A percentile compares a stretch with the other conserved stretches of the same genome.
phyloP scores from a whole-genome alignment of 2,888 invertebrate species.

The Anoncus sp. region DNA sequence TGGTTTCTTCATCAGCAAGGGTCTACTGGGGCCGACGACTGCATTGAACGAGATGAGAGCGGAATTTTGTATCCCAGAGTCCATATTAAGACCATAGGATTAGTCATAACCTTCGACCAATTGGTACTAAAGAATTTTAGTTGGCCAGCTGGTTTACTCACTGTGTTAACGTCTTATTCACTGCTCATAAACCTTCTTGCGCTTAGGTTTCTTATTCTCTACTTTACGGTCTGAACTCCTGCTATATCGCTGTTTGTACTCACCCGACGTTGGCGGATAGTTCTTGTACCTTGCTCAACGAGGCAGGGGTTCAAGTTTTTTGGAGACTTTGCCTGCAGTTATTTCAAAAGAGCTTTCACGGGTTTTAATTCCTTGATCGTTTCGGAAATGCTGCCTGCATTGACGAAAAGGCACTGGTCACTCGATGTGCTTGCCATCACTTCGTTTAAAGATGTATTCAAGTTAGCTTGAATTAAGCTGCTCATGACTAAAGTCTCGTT shows the following conservation, averaged over 20 bases:
- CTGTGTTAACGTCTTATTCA: neutral
- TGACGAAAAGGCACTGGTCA: constrained; percentile 50
- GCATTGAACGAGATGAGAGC: constrained; percentile 8
- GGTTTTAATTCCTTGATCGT: constrained; percentile 40
- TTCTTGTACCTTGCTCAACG: constrained; percentile 16
- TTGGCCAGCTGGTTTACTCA: constrained; percentile 54
- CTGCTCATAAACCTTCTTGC: neutral
- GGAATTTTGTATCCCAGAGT: constrained; percentile 54
- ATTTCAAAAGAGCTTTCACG: constrained; percentile 15
- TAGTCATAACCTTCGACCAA: constrained; percentile 43
- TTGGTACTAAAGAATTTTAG: constrained; percentile 27
- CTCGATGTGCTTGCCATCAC: constrained; percentile 36
- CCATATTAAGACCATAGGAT: constrained; percentile 41
- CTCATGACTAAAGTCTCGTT: constrained; percentile 40
- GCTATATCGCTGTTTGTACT: constrained; percentile 12
- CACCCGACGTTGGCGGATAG: constrained; percentile 14
- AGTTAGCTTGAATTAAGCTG: constrained; percentile 46
- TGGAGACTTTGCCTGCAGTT: constrained; percentile 9
- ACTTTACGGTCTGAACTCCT: neutral
- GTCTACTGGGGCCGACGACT: constrained; percentile 24
- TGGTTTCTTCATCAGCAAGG: constrained; percentile 20
- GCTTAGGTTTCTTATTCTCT: constrained; percentile 27
- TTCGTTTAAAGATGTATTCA: constrained; percentile 41
- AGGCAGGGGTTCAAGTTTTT: constrained; percentile 57
- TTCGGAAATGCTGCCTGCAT: too few species aligned